phyloP scores from a whole-genome alignment of 2,113 vertebrate species.

The Ancistrus triradiatus region DNA sequence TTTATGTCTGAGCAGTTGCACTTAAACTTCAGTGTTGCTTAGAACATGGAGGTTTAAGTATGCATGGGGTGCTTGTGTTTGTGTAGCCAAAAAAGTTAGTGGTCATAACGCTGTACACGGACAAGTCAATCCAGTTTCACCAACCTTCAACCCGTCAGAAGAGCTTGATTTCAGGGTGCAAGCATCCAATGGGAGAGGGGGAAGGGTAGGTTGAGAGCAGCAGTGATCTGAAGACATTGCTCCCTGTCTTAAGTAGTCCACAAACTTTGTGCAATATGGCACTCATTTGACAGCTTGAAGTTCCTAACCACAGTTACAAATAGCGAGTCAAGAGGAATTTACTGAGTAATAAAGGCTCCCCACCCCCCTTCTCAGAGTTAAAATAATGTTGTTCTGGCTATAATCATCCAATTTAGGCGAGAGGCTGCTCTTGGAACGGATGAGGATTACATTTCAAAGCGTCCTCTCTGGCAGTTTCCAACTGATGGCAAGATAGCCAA shows the following conservation, averaged over 20 bases:
- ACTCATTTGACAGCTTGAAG: constrained; percentile 53
- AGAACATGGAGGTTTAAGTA: constrained; percentile 14
- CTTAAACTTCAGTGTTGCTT: constrained; percentile 40
- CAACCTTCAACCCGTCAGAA: constrained; percentile 5
- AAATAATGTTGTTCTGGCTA: constrained; percentile 81
- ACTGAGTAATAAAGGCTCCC: constrained; percentile 62
- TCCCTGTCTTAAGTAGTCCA: constrained; percentile 27
- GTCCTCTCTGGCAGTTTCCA: constrained; percentile 70
- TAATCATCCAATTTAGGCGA: constrained; percentile 73
- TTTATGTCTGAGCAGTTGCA: constrained; percentile 23
- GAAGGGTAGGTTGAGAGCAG: constrained; percentile 21
- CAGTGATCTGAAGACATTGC: constrained; percentile 34
- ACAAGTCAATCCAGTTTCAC: constrained; percentile 23
- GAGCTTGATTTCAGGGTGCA: constrained; percentile 36
- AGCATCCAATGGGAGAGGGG: neutral
- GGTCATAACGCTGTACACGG: constrained; percentile 20
- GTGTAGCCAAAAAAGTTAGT: constrained; percentile 25
- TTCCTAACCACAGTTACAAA: constrained; percentile 60
- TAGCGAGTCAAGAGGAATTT: constrained; percentile 66
- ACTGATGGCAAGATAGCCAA: constrained; percentile 73
- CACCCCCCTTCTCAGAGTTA: constrained; percentile 58
- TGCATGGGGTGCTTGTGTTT: constrained; percentile 30
- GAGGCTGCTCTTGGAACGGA: constrained; percentile 70
- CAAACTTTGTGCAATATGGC: constrained; percentile 49
- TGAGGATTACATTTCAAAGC: constrained; percentile 80